Evolutionary conservation across 2,888 invertebrate genomes (phyloP).

Genomic region (Epiperipatus broadwayi): DNA sequence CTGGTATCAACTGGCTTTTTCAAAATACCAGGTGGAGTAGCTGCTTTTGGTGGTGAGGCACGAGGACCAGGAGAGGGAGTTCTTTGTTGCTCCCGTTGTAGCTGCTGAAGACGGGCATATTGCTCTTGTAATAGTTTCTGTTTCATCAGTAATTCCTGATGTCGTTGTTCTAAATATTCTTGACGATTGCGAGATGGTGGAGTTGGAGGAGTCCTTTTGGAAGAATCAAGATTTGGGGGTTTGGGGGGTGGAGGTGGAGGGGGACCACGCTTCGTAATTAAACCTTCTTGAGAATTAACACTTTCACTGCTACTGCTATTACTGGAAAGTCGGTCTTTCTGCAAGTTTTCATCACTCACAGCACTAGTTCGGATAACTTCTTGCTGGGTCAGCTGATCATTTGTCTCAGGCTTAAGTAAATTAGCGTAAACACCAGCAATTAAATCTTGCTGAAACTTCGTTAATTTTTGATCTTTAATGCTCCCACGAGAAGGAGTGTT

Average conservation of each 20-base stretch:
- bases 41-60: no score
- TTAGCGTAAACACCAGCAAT: conserved; percentile 20
- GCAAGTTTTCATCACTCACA: conserved; percentile 20
- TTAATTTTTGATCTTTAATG: no score
- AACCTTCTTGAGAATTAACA: conserved; percentile 49
- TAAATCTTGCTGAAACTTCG: conserved; percentile 20
- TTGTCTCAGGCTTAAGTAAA: conserved; percentile 20
- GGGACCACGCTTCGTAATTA: conserved; percentile 22
- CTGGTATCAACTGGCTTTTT: no score
- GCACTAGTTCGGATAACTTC: conserved; percentile 19
- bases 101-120: conserved; percentile 63
- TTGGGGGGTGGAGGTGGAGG: conserved; percentile 5
- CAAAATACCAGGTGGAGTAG: no score
- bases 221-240: conserved; percentile 13
- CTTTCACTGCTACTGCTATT: conserved; percentile 56
- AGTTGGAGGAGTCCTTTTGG: conserved; percentile 15
- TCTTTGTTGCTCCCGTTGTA: no score
- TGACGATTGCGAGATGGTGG: conserved; percentile 21
- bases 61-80: no score
- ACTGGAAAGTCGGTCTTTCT: conserved; percentile 34
- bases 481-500: no score
- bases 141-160: conserved; percentile 66
- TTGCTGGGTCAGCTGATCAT: no score
- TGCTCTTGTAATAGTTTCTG: conserved; percentile 76
- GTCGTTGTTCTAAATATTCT: conserved; percentile 51